Conservation (phyloP, 2,888 invertebrate species). For the Tryphoninae sp. region DNA sequence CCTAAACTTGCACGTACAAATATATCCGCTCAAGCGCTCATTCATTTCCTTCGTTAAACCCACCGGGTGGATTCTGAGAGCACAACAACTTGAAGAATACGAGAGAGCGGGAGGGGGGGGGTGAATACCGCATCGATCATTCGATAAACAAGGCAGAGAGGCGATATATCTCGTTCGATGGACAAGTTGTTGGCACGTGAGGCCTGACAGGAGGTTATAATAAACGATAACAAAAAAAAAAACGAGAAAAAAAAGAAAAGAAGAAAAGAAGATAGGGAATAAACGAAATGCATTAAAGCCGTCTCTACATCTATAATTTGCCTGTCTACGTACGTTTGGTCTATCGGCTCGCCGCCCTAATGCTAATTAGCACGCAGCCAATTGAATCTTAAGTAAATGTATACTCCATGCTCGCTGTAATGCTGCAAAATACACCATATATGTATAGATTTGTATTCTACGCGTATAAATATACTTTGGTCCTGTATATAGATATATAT, state of each 20-base stretch:
- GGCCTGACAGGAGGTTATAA: constrained; percentile 62
- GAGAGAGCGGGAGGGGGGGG: constrained; percentile 16
- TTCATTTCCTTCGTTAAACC: constrained; percentile 47
- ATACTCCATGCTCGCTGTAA: constrained; percentile 63
- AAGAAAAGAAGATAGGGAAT: constrained; percentile 23
- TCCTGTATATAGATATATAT: constrained; percentile 20
- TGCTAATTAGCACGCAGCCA: constrained; percentile 79
- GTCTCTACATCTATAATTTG: neutral
- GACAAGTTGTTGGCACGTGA: constrained; percentile 48
- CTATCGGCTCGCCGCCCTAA: constrained; percentile 56
- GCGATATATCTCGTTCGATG: constrained; percentile 60
- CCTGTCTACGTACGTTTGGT: constrained; percentile 9
- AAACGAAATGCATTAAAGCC: constrained; percentile 12
- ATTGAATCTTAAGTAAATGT: constrained; percentile 78
- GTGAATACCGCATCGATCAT: constrained; percentile 62
- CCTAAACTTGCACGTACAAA: neutral
- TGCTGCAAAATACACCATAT: constrained; percentile 22
- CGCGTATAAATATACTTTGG: neutral
- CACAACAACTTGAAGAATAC: constrained; percentile 37
- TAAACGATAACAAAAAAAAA: constrained; percentile 25
- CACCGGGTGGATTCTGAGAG: constrained; percentile 18
- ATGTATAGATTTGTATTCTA: constrained; percentile 32
- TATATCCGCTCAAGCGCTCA: constrained; percentile 28
- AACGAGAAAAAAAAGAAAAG: constrained; percentile 5
- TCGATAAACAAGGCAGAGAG: constrained; percentile 56